These are phyloP conservation scores for Istiophorus platypterus DNA, from an alignment of 2,113 vertebrate species.

Conservation along the genomic window DNA sequence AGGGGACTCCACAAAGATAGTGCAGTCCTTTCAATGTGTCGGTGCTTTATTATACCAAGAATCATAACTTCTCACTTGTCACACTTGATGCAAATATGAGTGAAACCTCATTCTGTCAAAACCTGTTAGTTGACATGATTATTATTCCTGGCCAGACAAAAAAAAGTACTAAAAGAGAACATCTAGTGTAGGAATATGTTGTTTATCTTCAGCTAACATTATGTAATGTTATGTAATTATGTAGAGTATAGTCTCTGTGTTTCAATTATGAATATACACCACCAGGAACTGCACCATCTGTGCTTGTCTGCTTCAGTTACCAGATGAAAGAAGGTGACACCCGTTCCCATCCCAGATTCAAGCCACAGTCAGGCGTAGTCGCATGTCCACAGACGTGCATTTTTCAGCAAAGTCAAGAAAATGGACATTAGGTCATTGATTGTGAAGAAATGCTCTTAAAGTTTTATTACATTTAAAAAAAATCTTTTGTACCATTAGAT, in stretches of 20 bases:
- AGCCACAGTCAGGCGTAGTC: not conserved
- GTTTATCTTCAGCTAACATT: constrained; percentile 54
- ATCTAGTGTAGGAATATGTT: constrained; percentile 42
- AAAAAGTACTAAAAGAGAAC: not conserved
- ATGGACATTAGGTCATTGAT: not conserved
- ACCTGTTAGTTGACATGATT: constrained; percentile 55
- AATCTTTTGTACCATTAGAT: not conserved
- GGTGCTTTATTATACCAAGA: constrained; percentile 52
- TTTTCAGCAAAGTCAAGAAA: not conserved
- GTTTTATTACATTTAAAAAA: not conserved
- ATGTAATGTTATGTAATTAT: no score
- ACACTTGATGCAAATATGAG: constrained; percentile 70
- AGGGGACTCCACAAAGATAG: constrained; percentile 47
- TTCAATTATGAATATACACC: constrained; percentile 60
- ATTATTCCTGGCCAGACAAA: constrained; percentile 49
- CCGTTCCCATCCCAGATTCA: constrained; percentile 9
- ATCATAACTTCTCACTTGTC: constrained; percentile 64
- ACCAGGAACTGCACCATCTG: constrained; percentile 60
- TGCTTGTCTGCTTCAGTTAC: constrained; percentile 53
- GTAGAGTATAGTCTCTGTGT: constrained; percentile 32
- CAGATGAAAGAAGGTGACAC: constrained; percentile 30
- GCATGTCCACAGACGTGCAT: not conserved
- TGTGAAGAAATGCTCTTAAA: not conserved
- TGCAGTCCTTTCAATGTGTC: constrained; percentile 44
- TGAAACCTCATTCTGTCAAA: constrained; percentile 81